Conservation (phyloP, 2,113 vertebrate species). For the Calcarius ornatus region DNA sequence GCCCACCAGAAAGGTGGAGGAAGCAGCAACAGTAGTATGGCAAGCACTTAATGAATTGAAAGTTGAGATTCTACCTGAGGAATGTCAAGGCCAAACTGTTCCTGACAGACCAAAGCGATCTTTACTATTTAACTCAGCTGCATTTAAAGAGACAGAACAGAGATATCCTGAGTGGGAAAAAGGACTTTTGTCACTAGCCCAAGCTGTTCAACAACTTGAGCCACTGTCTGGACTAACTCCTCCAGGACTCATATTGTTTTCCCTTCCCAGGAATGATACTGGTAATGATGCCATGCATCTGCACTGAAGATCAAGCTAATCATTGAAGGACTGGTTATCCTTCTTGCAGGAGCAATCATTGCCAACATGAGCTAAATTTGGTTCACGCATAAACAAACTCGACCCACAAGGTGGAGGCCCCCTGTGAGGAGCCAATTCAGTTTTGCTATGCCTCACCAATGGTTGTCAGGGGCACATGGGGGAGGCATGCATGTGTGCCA, state of each 20-base stretch:
- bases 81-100: not conserved
- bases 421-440: not conserved
- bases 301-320: not conserved
- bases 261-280: not conserved
- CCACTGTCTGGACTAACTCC: not conserved
- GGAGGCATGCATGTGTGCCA: not conserved
- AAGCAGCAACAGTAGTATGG: not conserved
- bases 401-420: not conserved
- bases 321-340: not conserved
- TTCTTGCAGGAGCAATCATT: not conserved
- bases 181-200: not conserved
- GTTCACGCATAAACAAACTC: not conserved
- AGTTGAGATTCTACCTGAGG: not conserved
- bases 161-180: not conserved
- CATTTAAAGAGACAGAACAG: not conserved
- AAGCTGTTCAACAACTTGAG: not conserved
- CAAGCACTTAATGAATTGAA: not conserved
- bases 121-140: not conserved
- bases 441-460: not conserved
- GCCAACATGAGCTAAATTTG: not conserved
- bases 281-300: not conserved
- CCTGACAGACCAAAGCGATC: not conserved
- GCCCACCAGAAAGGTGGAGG: not conserved
- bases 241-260: not conserved
- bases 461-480: not conserved